A percentile compares a stretch with the other conserved stretches of the same genome.
phyloP scores from a whole-genome alignment of 2,113 vertebrate species.

The Atlantisia rogersi region DNA sequence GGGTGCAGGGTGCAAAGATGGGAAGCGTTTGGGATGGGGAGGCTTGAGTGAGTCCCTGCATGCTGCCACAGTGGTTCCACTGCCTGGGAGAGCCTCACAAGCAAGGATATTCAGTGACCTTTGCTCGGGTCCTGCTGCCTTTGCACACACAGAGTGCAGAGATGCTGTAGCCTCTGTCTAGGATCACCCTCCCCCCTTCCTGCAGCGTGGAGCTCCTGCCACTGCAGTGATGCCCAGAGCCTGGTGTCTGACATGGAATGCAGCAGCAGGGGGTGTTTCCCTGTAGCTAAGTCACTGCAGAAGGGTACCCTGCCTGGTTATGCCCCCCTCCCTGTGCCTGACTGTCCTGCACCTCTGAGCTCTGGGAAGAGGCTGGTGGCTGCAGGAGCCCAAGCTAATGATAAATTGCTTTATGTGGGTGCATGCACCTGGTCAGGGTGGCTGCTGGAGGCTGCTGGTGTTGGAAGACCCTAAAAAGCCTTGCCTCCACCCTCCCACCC shows the following conservation, averaged over 20 bases:
- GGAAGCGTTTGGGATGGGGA: neutral
- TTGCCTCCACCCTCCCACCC: fast-evolving
- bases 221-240: neutral
- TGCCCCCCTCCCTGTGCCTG: neutral
- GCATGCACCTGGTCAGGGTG: fast-evolving
- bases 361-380: neutral
- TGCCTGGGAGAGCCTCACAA: neutral
- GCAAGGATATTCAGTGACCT: neutral
- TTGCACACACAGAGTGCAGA: neutral
- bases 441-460: neutral
- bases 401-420: neutral
- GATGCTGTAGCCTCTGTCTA: neutral
- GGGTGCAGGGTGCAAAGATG: neutral
- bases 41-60: neutral
- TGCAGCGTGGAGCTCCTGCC: neutral
- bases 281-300: neutral
- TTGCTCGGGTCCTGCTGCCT: neutral
- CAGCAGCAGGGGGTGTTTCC: neutral
- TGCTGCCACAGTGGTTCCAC: neutral
- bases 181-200: neutral
- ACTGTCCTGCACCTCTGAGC: neutral
- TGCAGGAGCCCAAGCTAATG: neutral
- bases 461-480: neutral
- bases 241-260: neutral
- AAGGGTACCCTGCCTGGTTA: neutral